Evolutionary conservation across 2,888 invertebrate genomes (phyloP), one percentile per base, ranked within the genome.

Genomic region (Epinotia demarniana): DNA sequence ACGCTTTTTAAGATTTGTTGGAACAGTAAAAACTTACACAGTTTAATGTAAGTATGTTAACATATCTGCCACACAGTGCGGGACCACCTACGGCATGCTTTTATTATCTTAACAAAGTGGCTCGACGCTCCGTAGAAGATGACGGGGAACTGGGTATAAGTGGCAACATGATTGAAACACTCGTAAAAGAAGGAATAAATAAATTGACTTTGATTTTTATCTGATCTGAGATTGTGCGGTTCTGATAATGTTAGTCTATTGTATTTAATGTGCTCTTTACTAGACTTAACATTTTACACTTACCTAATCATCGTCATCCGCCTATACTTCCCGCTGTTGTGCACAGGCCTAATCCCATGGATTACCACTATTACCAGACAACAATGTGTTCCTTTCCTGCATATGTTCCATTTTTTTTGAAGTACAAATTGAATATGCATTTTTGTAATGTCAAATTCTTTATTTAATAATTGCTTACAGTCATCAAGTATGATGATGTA

Each of bases 41-140:
- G 85, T 86, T 87, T 87, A 89, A 92, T 92, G 90, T 90, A 91
- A 90, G 86, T 86, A 88, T 88, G 86, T 87, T 84, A 85, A 84
- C 89, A 85, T 89, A 87, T 87, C 85, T 86, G 84, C 84, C 84
- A 83, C 85, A 87, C 87, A 86, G 84, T 84, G 86, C 83, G 88
- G 72, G 88, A 86, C 88, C 88, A 92, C 92, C 92, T 88, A 91
- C 89, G 86, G 83, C 85, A 86, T 79, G 82, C 83, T 83, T 90
- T 90, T 90, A 91, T 87, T 86, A 85, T 85, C 81, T 81, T 83
- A 82, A 84, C 83, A 78, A 82, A 84, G 84, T 83, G 82, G 80
- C 82, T 83, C 78, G 78, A 73, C 80, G 81, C 78, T 81, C 80
- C 58, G 64, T 77, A 82, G 81, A 83, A 83, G 85, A 84, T 80